Conservation (phyloP, 2,797 vertebrate species). For the Parauchenoglanis punctatus region DNA sequence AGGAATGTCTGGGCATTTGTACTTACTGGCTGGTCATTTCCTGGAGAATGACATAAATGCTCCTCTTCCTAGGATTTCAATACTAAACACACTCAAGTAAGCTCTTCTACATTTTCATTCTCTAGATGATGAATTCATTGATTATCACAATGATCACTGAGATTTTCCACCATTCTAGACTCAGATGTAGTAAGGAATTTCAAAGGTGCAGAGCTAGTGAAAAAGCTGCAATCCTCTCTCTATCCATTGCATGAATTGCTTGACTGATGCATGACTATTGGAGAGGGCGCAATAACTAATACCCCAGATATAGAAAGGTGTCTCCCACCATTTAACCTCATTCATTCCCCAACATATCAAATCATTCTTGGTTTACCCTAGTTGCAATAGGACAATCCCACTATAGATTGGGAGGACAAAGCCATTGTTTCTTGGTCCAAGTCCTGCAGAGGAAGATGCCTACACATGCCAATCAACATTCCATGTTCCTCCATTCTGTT, state of each 20-base stretch:
- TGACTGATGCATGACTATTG: neutral
- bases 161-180: neutral
- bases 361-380: neutral
- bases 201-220: neutral
- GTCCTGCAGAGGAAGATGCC: neutral
- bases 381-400: neutral
- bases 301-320: neutral
- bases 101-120: neutral
- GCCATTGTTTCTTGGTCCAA: neutral
- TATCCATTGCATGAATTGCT: neutral
- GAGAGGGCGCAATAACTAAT: neutral
- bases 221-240: neutral
- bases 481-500: neutral
- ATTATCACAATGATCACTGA: neutral
- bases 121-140: neutral
- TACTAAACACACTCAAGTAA: neutral
- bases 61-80: neutral
- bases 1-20: neutral
- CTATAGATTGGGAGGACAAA: neutral
- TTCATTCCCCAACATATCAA: neutral
- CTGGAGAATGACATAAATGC: neutral
- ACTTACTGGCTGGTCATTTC: neutral
- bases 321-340: neutral
- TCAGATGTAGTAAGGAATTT: neutral
- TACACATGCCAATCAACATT: neutral